Evolutionary conservation across 2,113 vertebrate species (phyloP), one percentile per base, ranked within the genome.

Genomic region (Protomyctophum bolini): DNA sequence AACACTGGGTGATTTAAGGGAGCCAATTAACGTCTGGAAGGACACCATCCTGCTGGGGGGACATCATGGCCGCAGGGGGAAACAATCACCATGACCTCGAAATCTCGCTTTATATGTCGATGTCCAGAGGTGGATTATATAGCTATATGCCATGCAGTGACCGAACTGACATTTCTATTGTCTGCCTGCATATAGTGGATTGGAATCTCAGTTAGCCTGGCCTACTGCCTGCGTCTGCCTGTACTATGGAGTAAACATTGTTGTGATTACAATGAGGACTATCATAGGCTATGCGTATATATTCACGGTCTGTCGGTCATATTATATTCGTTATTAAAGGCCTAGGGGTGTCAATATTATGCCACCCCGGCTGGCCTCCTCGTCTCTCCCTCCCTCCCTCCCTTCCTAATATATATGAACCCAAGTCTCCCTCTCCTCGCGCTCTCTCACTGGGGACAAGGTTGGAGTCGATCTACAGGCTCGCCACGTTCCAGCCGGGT

Each of bases 391-490:
- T 15, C 29, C 41, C 6, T 41, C 4, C 33, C 33, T 41, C 4
- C 33, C 33, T 41, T 41, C 33, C 33, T 41, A 4, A 41, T 21
- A 21, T 47, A 87, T 73, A 82, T 73, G 70, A 80, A 83, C 52
- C 72, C 79, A 66, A 81, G 74, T 70, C 41, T 56, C 55, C 57
- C 33, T 47, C 67, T 15, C 76, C 73, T 82, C 63, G 50, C 75
- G 79, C 76, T 79, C 21, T 21, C 21, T 21, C 83, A 83, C 70
- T 46, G 29, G 89, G 87, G 87, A 92, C 84, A 90, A 76, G 77
- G 70, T 66, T 7, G 75, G 72, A 64, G 65, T 63, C 81, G 76
- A 93, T 93, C 92, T 93, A 92, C 90, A 93, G 82, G 91, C 92
- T 76, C 81, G 59, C 90, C 91, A 92, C 92, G 92, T 91, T 80